Conservation (phyloP, 2,797 vertebrate species). For the Siniperca obscura region DNA sequence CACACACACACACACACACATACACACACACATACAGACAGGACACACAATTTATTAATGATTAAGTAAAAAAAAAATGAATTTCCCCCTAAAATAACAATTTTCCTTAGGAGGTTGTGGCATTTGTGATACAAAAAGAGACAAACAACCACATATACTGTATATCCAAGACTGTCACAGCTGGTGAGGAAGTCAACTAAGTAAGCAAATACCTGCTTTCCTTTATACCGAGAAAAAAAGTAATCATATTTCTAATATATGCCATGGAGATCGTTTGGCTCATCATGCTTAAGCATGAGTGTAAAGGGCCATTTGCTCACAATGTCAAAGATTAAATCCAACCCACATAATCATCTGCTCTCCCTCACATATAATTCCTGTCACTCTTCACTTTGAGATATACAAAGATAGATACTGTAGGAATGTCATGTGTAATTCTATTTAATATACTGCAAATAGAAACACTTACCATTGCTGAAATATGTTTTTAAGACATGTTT, state of each 20-base stretch:
- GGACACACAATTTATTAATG: slow-evolving; percentile 6
- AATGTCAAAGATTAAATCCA: slow-evolving; percentile 50
- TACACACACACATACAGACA: slow-evolving; percentile 13
- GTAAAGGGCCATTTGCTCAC: slow-evolving; percentile 26
- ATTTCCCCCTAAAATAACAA: background rate
- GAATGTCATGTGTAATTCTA: background rate
- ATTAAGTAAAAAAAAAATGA: background rate
- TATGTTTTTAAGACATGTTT: background rate
- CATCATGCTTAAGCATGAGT: slow-evolving; percentile 18
- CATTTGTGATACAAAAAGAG: background rate
- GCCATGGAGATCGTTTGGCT: slow-evolving; percentile 25
- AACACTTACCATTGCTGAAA: background rate
- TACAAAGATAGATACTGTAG: slow-evolving; percentile 1
- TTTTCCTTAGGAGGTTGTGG: background rate
- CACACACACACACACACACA: slow-evolving; percentile 19
- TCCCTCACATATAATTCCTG: slow-evolving; percentile 18
- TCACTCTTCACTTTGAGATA: slow-evolving; percentile 3
- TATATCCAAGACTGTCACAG: background rate
- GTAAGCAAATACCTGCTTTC: background rate
- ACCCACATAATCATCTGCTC: slow-evolving; percentile 41
- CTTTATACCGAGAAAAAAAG: background rate
- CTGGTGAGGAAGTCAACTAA: background rate
- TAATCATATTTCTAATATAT: background rate
- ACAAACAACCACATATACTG: background rate
- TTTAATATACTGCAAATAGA: background rate